Base-by-base conservation (phyloP, 2,888 invertebrate genomes). In the Hoplodrina blanda region DNA sequence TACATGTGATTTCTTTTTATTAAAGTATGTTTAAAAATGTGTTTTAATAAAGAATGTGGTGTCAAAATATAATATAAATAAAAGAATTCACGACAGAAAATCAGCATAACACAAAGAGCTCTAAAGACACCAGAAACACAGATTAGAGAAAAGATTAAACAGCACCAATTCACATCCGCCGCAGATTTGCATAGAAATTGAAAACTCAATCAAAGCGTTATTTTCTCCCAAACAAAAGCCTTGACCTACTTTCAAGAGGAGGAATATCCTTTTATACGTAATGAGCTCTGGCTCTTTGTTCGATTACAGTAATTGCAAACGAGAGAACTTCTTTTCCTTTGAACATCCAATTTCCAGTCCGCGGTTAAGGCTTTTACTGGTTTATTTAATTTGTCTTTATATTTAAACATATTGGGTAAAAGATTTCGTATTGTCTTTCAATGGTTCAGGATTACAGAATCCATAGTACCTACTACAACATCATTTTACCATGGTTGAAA, bases 271-370 rank as follows among this genome's bases (percentile, higher is more conserved):
- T 66, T 66, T 33, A 57, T 61, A 62, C 46, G 30, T 72, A 81
- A 81, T 79, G 71, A 72, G 66, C 55, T 41, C 64, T 62, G 11
- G 11, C 52, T 57, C 60, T 72, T 71, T 83, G 78, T 82, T 78
- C 76, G 78, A 80, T 74, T 78, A 65, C 60, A 37, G 69, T 59
- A 54, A 72, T 76, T 64, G 63, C 30, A 57, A 59, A 69, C 60
- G 69, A n/a, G 53, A 20, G 41, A 41, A 53, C 30, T 75, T 66
- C 66, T 72, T 77, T 77, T 65, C 62, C 66, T 70, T 50, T 53
- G 20, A n/a, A 61, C 65, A 76, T 84, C 72, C 69, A 66, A 83
- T 83, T 82, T 75, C 62, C 60, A 73, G 52, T 17, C 37, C 17
- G 55, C 55, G 66, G 54, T 60, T 64, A 19, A 54, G 8, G 68